Evolutionary conservation across 2,113 vertebrate species (phyloP), one percentile per base, ranked within the genome.

Genomic region (Calcarius ornatus): DNA sequence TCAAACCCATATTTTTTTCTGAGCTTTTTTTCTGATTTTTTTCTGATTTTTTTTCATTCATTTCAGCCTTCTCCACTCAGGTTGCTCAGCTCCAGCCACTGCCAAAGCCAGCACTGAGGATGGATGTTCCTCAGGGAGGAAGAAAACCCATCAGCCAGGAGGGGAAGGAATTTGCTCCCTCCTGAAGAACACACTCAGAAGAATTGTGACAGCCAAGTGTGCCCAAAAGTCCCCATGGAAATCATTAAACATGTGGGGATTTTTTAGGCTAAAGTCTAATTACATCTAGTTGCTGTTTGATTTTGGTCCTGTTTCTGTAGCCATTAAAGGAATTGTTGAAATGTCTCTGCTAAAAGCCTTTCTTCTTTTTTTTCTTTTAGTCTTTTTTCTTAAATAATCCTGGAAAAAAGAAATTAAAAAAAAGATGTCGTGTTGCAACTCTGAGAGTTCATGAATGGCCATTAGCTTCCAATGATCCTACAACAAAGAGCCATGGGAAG

Each of bases 221-320:
- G 60, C 73, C 10, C 80, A 75, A 40, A 84, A 89, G 12, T 22
- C 65, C 61, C 57, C 66, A 11, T 7, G 53, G 45, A 76, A 94
- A 85, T 92, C 21, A 4, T 50, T 82, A 86, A 75, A 37, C 66
- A 64, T 59, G 57, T 78, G 81, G 25, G 81, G 48, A 37, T 69
- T 65, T 94, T 95, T 94, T 59, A 57, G 84, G 81, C 73, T 85
- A 37, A 94, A 92, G 40, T 75, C 37, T 87, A 89, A 95, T 95
- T 95, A 50, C 77, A 64, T 57, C 86, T 92, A 81, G 81, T 82
- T 87, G 73, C 81, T 85, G 48, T 61, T 95, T 91, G 93, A 95
- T 91, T 95, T 89, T 30, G 24, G 85, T 86, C 68, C 83, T 78
- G 86, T 81, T 92, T 81, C 68, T 85, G 38, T 4, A 65, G 48